A percentile compares a stretch with the other conserved stretches of the same genome.
phyloP scores from a whole-genome alignment of 2,888 invertebrate genomes.

The Tromatobia lineatoria region DNA sequence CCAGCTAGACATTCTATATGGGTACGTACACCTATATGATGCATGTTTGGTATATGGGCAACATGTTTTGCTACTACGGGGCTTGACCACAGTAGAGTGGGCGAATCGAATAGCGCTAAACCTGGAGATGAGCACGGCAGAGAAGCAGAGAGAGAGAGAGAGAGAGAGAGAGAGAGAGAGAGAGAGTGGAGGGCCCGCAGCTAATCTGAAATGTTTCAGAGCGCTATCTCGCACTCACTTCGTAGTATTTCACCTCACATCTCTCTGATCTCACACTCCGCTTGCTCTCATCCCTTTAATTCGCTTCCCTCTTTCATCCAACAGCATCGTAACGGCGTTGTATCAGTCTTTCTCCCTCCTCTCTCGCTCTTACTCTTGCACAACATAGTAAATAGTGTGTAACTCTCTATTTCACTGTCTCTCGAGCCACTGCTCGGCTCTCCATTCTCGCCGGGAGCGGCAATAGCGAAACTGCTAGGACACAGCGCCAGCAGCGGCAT shows the following conservation, averaged over 20 bases:
- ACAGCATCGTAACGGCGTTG: slow-evolving; percentile 3
- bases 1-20: neutral
- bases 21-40: neutral
- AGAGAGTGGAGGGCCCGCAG: slow-evolving; percentile 12
- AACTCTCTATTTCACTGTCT: slow-evolving; percentile 60
- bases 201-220: slow-evolving; percentile 53
- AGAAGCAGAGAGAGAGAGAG: slow-evolving; percentile 27
- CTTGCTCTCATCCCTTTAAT: slow-evolving; percentile 49
- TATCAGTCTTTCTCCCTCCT: neutral
- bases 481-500: neutral
- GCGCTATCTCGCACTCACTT: slow-evolving; percentile 15
- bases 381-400: slow-evolving; percentile 13
- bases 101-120: slow-evolving; percentile 50
- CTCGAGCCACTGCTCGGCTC: slow-evolving; percentile 45
- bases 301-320: slow-evolving; percentile 29
- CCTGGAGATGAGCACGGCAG: slow-evolving; percentile 12
- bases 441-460: slow-evolving; percentile 35
- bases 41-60: slow-evolving; percentile 45
- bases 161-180: slow-evolving; percentile 6
- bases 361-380: neutral
- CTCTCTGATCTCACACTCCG: neutral
- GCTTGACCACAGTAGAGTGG: slow-evolving; percentile 52
- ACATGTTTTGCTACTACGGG: slow-evolving; percentile 45
- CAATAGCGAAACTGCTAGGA: slow-evolving; percentile 18
- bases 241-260: slow-evolving; percentile 20